Base-by-base conservation (phyloP, 1,140 invertebrate species). In the Anastrepha ludens region DNA sequence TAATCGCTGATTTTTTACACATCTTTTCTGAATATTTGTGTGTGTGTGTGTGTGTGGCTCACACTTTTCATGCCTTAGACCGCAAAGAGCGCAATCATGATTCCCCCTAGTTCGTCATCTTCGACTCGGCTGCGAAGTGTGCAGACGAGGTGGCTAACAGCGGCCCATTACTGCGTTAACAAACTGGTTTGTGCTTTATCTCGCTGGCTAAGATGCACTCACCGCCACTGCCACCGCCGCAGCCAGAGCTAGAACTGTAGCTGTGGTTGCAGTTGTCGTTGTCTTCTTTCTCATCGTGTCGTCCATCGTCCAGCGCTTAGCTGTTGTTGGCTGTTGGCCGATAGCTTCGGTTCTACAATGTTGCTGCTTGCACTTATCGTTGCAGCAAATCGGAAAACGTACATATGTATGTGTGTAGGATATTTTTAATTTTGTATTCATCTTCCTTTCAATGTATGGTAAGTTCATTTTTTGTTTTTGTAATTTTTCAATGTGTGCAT, bases 151-250 rank as follows among this genome's bases (percentile, higher is more conserved):
- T 20, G 65, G 60, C 11, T 41, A 67, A 41, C 55, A 29, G 60
- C 86, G 5, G 15, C 9, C 58, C 11, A 60, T 67, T 62, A 47
- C 15, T 64, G 39, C 44, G 59, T 64, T 55, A 86, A 86, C 62
- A 86, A 86, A 86, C 86, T 13, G 60, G 86, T 86, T 86, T 86
- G 86, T 86, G 86, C 86, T 86, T 86, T 86, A 86, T 86, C 86
- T 86, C 20, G 20, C 58, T 74, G 39, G 39, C 39, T n/a, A 20
- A 20, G 86, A 86, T 86, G 86, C 60, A 86, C 86, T 86, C 60
- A 41, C 59, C 17, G 85, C 55, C 39, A 62, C 39, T 50, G 85
- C 0, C 59, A 62, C 17, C 20, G 44, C 20, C 44, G 85, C 29
- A 29, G 29, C 29, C 29, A 29, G 29, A 29, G 29, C 29, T n/a